Base-by-base conservation (phyloP, 2,113 vertebrate genomes). In the Planiliza haematocheilus region DNA sequence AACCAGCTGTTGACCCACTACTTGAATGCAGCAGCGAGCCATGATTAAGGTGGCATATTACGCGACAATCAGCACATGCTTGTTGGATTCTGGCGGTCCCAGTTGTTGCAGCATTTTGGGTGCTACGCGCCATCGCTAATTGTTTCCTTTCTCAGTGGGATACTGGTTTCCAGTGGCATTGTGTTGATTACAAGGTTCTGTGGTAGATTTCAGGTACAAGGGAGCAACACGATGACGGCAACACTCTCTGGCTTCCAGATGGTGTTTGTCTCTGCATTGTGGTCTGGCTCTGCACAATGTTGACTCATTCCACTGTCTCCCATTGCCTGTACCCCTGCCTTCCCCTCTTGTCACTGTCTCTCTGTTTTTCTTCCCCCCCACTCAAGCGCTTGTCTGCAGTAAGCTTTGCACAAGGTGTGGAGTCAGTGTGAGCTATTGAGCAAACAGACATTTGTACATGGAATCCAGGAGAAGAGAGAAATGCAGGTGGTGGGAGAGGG, bases 171-270 rank as follows among this genome's bases (percentile, higher is more conserved):
- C 78, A 76, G 59, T 12, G 1, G 49, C 66, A 67, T 46, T 70
- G 79, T 67, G 79, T 85, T 79, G 77, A 87, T 79, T 64, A 77
- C 74, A 67, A 72, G 37, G 50, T 64, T 70, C 37, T 70, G 51
- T 45, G 57, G 63, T 71, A n/a, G 74, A 74, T 74, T 79, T 79
- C 51, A 76, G 63, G 67, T 71, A 65, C 45, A 66, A 46, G 20
- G 39, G 24, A 48, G 24, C 46, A 63, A n/a, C 64, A 38, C 42
- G 9, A 37, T 56, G 59, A 76, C 5, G 14, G 18, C 17, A 48
- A 71, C 39, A 7, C 60, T 60, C 56, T 67, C 43, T 17, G 17
- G 50, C 65, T 78, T 77, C 80, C 88, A 90, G 80, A 89, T 83
- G 84, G 83, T 83, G 74, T 74, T 88, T 71, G 63, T 86, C 58